Evolutionary conservation across 2,113 vertebrate genomes (phyloP).

Genomic region (Beaufortia kweichowensis): DNA sequence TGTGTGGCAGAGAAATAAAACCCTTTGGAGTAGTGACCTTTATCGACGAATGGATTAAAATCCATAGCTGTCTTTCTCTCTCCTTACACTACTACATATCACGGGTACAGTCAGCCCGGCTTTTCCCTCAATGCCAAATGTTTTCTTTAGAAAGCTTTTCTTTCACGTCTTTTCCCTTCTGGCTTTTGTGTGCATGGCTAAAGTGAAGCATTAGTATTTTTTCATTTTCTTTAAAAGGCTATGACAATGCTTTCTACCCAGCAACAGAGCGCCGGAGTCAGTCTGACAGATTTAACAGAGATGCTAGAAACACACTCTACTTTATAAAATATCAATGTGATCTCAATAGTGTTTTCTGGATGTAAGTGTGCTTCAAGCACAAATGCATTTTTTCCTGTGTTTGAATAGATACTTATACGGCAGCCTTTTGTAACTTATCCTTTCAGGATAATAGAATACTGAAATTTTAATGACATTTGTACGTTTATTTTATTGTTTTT

Average conservation of each 20-base stretch:
- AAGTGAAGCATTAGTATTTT: slow-evolving; percentile 51
- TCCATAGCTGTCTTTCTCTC: slow-evolving; percentile 66
- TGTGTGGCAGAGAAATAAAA: slow-evolving; percentile 78
- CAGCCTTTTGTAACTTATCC: too few species aligned
- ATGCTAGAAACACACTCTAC: neutral
- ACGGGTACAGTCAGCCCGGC: slow-evolving; percentile 71
- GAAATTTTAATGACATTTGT: too few species aligned
- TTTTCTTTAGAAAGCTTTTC: slow-evolving; percentile 45
- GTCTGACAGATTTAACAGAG: neutral
- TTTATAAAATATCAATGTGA: neutral
- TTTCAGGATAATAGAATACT: too few species aligned
- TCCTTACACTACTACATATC: slow-evolving; percentile 67
- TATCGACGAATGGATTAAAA: slow-evolving; percentile 80
- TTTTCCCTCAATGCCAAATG: slow-evolving; percentile 53
- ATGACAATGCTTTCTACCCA: slow-evolving; percentile 27
- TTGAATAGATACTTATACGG: neutral
- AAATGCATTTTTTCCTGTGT: neutral
- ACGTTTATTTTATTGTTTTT: too few species aligned
- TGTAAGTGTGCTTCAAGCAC: neutral
- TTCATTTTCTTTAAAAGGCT: slow-evolving; percentile 32
- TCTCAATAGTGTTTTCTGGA: neutral
- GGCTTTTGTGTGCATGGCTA: slow-evolving; percentile 47
- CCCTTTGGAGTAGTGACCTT: slow-evolving; percentile 77
- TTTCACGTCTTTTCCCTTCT: slow-evolving; percentile 29
- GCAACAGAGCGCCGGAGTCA: neutral